A percentile compares a stretch with the other conserved stretches of the same genome.
phyloP scores from a whole-genome alignment of 2,888 invertebrate species.

The Candidula unifasciata region DNA sequence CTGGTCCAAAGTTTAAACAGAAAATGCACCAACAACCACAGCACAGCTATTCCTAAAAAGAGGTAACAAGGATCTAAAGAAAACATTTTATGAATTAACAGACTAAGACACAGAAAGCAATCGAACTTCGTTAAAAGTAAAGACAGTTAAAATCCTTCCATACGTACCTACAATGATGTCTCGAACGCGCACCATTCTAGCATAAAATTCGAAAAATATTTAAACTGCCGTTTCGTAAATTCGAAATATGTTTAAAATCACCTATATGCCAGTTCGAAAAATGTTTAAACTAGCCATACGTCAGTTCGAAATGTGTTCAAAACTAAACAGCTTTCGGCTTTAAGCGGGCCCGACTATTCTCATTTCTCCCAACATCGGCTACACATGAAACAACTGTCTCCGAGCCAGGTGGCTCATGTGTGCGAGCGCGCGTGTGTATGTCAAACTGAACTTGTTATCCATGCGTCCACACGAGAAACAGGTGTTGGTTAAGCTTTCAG shows the following conservation, averaged over 20 bases:
- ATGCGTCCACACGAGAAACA: slow-evolving; percentile 11
- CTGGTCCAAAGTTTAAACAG: no score
- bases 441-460: not conserved
- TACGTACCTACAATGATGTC: slow-evolving; percentile 14
- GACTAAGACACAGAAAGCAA: not conserved
- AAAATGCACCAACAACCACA: no score
- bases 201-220: not conserved
- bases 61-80: no score
- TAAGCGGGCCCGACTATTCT: not conserved
- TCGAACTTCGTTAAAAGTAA: no score
- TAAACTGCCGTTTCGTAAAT: no score
- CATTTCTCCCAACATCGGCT: not conserved
- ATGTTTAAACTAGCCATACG: no score
- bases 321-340: not conserved
- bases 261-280: no score
- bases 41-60: no score
- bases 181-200: not conserved
- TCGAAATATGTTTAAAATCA: no score
- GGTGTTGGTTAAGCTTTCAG: not conserved
- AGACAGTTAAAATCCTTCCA: not conserved
- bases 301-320: not conserved
- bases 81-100: not conserved
- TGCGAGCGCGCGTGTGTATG: not conserved
- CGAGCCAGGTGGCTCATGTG: not conserved
- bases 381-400: not conserved